Evolutionary conservation across 2,888 invertebrate species (phyloP), one percentile per base, ranked within the genome.

Genomic region (Abscondita cerata): DNA sequence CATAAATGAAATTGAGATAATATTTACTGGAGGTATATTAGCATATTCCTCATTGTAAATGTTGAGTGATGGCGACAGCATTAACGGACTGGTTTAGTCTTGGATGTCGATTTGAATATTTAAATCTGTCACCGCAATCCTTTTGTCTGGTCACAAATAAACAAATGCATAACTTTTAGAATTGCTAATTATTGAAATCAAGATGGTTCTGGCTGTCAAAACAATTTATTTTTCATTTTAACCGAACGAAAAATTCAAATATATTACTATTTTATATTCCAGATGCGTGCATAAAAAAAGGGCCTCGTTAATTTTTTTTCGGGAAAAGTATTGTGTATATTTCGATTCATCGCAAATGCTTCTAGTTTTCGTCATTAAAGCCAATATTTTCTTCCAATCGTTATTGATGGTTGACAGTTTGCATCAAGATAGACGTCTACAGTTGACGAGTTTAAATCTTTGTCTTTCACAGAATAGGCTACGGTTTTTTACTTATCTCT

Each of bases 381-480:
- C 65, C 70, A 67, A 68, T 68, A 70, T 69, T 68, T 68, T 62
- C 66, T 66, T 62, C 66, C 61, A 40, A 65, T 66, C 59, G 75
- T 78, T 78, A 79, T 79, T 79, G 79, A 79, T 78, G 78, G 71
- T 71, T 76, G 78, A 78, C 78, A 79, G 76, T 72, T 73, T 71
- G 74, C 75, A 75, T 76, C 76, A 73, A 77, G 78, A 77, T 77
- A 76, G 77, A 77, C 76, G 76, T 76, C 73, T 74, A 69, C 68
- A 65, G 68, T 70, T 74, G 75, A 75, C 73, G 75, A 74, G 69
- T 71, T 72, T 75, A 73, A 75, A 75, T 75, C 74, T 74, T 76
- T 69, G 76, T 73, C 74, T 75, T 70, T 73, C 65, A 64, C 69
- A 66, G 69, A 68, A 69, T 67, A 64, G 66, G 67, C 62, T 68